Evolutionary conservation across 2,888 invertebrate genomes (phyloP).

Genomic region (Caenorhabditis auriculariae): DNA sequence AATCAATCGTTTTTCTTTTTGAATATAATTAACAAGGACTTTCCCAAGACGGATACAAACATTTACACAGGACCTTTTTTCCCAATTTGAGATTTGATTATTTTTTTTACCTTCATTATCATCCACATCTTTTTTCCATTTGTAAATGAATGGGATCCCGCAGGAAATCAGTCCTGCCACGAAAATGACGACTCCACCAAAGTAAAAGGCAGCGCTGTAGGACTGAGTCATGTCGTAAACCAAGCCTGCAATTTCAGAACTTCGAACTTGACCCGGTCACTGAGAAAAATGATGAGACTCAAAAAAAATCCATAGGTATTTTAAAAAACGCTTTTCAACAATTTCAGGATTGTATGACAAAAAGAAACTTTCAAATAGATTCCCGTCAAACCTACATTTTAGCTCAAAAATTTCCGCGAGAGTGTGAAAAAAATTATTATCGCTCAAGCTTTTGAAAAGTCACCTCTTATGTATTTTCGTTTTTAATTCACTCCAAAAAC

Average conservation of each 20-base stretch:
- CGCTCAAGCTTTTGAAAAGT: neutral
- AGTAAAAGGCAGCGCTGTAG: conserved; percentile 86
- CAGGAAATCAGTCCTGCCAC: conserved; percentile 80
- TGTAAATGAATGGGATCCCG: conserved; percentile 50
- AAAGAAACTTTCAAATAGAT: neutral
- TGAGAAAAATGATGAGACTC: no score
- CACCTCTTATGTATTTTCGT: no score
- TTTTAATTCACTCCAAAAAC: neutral
- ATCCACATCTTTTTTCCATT: conserved; percentile 15
- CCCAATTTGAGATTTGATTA: no score
- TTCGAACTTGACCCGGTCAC: neutral
- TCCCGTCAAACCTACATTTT: neutral
- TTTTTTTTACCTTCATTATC: neutral
- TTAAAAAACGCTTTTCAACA: no score
- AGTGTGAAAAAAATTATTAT: neutral
- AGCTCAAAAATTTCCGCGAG: conserved; percentile 1
- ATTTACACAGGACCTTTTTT: no score
- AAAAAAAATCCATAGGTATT: no score
- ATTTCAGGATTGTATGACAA: no score
- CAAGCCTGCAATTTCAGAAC: conserved; percentile 74
- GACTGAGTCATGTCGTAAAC: conserved; percentile 84
- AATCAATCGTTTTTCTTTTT: no score
- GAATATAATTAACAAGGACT: no score
- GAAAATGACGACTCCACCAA: conserved; percentile 86
- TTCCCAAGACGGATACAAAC: no score